Conservation (phyloP, 2,797 vertebrate species). For the Sebastes minor region DNA sequence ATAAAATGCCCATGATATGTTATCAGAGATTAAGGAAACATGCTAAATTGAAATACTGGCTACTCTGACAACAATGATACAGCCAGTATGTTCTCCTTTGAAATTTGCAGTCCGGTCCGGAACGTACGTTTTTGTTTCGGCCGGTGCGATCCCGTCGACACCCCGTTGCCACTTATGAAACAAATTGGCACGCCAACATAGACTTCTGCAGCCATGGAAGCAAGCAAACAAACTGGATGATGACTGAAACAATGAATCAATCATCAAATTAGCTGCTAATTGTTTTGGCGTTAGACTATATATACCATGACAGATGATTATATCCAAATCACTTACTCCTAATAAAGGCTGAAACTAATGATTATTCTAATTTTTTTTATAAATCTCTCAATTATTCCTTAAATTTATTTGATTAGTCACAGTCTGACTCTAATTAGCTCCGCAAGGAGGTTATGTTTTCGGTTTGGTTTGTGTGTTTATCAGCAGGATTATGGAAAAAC, state of each 20-base stretch:
- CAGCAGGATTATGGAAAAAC: neutral
- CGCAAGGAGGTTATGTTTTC: neutral
- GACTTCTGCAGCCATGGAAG: neutral
- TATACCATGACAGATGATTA: neutral
- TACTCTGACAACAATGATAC: too few species aligned
- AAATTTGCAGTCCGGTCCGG: too few species aligned
- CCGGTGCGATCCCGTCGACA: neutral
- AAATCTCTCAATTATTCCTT: slow-evolving; percentile 1
- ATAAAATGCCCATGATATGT: fast-evolving
- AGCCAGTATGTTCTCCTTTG: too few species aligned
- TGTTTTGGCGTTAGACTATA: neutral
- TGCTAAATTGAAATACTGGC: too few species aligned
- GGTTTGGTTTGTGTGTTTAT: neutral
- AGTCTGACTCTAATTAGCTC: neutral
- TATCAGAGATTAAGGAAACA: too few species aligned
- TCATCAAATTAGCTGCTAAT: neutral
- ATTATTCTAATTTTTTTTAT: neutral
- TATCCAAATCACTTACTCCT: neutral
- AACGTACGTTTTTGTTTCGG: too few species aligned
- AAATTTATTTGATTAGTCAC: neutral
- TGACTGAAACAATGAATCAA: neutral
- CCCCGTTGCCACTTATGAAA: neutral
- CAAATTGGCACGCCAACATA: neutral
- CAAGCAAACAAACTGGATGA: neutral
- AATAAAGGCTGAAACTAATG: neutral